Base-by-base conservation (phyloP, 2,888 invertebrate species). In the Coleophora deauratella region DNA sequence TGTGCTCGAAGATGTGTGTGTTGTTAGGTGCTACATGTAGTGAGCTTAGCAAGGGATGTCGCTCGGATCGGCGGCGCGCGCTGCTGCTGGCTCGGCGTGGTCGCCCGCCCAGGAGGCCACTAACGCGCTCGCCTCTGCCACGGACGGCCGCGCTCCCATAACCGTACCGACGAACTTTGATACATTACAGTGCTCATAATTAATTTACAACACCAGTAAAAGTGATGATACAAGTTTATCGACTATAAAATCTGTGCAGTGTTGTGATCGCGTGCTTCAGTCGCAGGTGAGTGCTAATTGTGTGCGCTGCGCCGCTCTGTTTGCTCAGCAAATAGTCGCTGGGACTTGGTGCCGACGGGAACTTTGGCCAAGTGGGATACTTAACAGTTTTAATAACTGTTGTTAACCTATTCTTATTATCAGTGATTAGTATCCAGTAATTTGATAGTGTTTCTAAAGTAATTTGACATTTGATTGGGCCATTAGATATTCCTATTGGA, bases 231-330 rank as follows among this genome's bases (percentile, higher is more conserved):
- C 73, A 62, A 73, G 79, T 81, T 82, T 79, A 81, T 81, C 75
- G 78, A 76, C 84, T 68, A 77, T 82, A 80, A 46, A 81, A 84
- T 76, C 79, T 77, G 79, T 77, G 73, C 67, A 70, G 80, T 80
- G 78, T 72, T 72, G 80, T 79, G 81, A 72, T 80, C 78, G 72
- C 76, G 71, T 74, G 78, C 84, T 76, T 61, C 82, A 82, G 76
- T 84, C 76, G 61, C 82, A 82, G 85, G 85, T 85, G 79, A 84
- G 85, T 84, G 84, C 74, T 84, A 82, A 84, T 84, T 84, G 62
- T 74, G 67, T 72, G 71, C 70, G 66, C 68, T 62, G 72, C 70
- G 11, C 72, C 40, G 75, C 69, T 56, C 50, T 75, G 74, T 84
- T 81, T 80, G 76, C 55, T 51, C 54, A 55, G 65, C 70, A 78